Percentiles rank a stretch among this genome's conserved stretches.
Evolutionary conservation across 2,888 invertebrate genomes (phyloP).

Genomic region (Venusia cambrica): DNA sequence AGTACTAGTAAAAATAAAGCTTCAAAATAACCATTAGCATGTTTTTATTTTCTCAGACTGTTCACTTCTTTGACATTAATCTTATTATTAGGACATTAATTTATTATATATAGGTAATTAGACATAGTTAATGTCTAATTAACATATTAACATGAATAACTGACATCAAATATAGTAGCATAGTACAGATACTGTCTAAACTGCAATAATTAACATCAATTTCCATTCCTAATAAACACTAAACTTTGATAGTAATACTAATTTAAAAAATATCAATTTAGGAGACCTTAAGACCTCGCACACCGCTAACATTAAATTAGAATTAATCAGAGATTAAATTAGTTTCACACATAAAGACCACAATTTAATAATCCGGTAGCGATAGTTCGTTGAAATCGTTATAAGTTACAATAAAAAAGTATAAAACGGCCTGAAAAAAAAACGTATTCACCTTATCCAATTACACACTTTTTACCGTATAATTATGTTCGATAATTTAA

Average conservation of each 20-base stretch:
- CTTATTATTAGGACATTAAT: no score
- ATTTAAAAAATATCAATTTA: conserved; percentile 16
- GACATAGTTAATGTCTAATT: no score
- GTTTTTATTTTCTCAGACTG: no score
- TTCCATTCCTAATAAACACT: conserved; percentile 10
- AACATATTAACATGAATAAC: no score
- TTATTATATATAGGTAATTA: no score
- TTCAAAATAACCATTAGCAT: no score
- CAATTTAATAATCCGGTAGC: conserved; percentile 20
- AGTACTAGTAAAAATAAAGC: no score
- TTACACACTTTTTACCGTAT: conserved; percentile 39
- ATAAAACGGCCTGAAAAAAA: conserved; percentile 3
- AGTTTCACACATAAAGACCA: conserved; percentile 21
- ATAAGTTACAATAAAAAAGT: conserved; percentile 5
- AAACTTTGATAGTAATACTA: conserved; percentile 9
- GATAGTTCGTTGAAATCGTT: conserved; percentile 11
- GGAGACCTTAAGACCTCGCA: conserved; percentile 15
- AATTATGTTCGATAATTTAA: conserved; percentile 47
- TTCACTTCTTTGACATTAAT: no score
- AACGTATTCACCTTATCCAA: conserved; percentile 41
- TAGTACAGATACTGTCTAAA: no score
- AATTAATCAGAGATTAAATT: conserved; percentile 21
- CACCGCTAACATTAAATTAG: conserved; percentile 16
- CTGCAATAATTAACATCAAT: no score
- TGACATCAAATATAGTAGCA: no score